A percentile compares a stretch with the other conserved stretches of the same genome.
phyloP scores from a whole-genome alignment of 2,888 invertebrate species.

The Macrophya annulata region DNA sequence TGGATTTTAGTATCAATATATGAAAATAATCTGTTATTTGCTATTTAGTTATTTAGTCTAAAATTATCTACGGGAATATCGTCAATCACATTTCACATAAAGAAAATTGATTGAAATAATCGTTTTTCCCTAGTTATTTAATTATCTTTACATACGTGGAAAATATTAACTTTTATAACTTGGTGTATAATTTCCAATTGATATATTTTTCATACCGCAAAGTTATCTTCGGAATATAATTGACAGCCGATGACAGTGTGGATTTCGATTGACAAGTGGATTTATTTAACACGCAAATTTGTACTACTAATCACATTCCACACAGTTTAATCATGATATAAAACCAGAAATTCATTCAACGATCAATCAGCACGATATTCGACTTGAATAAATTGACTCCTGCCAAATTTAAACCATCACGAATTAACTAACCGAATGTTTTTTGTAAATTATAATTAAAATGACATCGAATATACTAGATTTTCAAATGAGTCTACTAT shows the following conservation, averaged over 20 bases:
- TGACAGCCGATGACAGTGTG: constrained; percentile 25
- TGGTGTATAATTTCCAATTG: neutral
- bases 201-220: neutral
- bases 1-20: neutral
- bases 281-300: constrained; percentile 18
- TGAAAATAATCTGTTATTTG: constrained; percentile 6
- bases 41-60: neutral
- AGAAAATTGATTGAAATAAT: neutral
- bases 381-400: neutral
- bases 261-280: neutral
- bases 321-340: neutral
- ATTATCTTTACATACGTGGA: neutral
- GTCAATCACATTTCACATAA: neutral
- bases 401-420: neutral
- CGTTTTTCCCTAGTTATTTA: neutral
- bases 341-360: neutral
- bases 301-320: constrained; percentile 16
- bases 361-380: neutral
- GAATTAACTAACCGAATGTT: neutral
- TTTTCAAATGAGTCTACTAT: neutral
- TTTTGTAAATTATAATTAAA: neutral
- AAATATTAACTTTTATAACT: no score
- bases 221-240: constrained; percentile 14
- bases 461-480: neutral
- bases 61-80: neutral